Evolutionary conservation across 2,888 invertebrate species (phyloP), one percentile per base, ranked within the genome.

Genomic region (Noctua janthe): DNA sequence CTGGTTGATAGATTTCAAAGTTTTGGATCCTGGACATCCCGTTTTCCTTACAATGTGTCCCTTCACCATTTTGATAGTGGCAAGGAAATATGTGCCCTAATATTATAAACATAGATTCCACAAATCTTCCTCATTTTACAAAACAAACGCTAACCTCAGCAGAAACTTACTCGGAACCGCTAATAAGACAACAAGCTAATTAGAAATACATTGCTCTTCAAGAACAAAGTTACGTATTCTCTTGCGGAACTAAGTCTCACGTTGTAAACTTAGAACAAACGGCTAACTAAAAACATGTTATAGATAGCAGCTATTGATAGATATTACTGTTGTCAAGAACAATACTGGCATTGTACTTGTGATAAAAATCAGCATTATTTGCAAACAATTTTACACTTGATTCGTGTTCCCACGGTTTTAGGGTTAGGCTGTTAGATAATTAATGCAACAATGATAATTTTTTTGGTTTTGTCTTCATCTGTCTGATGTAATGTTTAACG

Each of bases 361-460:
- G 87, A 88, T 81, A 79, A 84, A 76, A 82, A 86, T 86, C 88
- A 49, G 51, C 47, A 84, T 85, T 81, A 80, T 84, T 69, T 74
- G 49, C 66, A 71, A 78, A 85, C 75, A 80, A 85, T 87, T 86
- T 88, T 81, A 87, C 82, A 85, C 78, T 83, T 82, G 80, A 89
- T 90, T 82, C 75, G 73, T 11, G 64, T 84, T 89, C 87, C 39
- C 87, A 90, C 87, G 86, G 71, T 78, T 80, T 82, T 71, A 66
- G 74, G 64, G 64, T 75, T 75, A 59, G 51, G 39, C 51, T 56
- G 39, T 67, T 69, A 51, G 47, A 59, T 72, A 76, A 84, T 74
- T 20, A 66, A 67, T 71, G 23, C 62, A 71, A 67, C 1, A 51
- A 70, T 84, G 43, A 49, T 20, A n/a, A 47, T 56, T 78, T 3